A percentile compares a stretch with the other conserved stretches of the same genome.
Evolutionary conservation across 2,888 invertebrate genomes (phyloP).

Genomic region (Germaria angustata): DNA sequence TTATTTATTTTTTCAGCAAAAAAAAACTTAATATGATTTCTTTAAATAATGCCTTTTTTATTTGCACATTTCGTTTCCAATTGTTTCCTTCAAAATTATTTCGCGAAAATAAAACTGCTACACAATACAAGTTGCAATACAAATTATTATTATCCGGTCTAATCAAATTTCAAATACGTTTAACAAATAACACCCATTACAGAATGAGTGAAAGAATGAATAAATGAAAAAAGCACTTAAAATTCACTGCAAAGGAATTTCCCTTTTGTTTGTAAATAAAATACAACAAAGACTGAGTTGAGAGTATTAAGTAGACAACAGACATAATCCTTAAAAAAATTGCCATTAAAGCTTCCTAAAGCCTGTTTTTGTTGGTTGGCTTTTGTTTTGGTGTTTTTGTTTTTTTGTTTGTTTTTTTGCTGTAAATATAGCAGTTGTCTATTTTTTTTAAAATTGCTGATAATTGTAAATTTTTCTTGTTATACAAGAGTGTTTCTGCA

Average conservation of each 20-base stretch:
- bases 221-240: slow-evolving; percentile 8
- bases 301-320: slow-evolving; percentile 45
- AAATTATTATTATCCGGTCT: slow-evolving; percentile 46
- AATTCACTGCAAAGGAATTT: slow-evolving; percentile 22
- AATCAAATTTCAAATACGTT: slow-evolving; percentile 49
- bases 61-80: no score
- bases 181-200: slow-evolving; percentile 51
- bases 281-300: slow-evolving; percentile 28
- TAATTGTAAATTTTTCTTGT: slow-evolving; percentile 42
- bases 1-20: no score
- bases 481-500: neutral
- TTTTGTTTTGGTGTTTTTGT: slow-evolving; percentile 4
- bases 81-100: neutral
- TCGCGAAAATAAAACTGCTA: neutral
- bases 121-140: slow-evolving; percentile 1
- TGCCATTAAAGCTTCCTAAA: slow-evolving; percentile 38
- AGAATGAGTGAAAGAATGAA: slow-evolving; percentile 6
- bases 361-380: slow-evolving; percentile 40
- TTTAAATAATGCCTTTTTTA: no score
- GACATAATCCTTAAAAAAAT: slow-evolving; percentile 52
- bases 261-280: slow-evolving; percentile 9
- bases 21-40: no score
- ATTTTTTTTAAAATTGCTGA: slow-evolving; percentile 39
- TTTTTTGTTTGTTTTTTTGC: neutral
- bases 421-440: slow-evolving; percentile 25